phyloP scores from a whole-genome alignment of 2,888 invertebrate species.

The Erpobdella octoculata region DNA sequence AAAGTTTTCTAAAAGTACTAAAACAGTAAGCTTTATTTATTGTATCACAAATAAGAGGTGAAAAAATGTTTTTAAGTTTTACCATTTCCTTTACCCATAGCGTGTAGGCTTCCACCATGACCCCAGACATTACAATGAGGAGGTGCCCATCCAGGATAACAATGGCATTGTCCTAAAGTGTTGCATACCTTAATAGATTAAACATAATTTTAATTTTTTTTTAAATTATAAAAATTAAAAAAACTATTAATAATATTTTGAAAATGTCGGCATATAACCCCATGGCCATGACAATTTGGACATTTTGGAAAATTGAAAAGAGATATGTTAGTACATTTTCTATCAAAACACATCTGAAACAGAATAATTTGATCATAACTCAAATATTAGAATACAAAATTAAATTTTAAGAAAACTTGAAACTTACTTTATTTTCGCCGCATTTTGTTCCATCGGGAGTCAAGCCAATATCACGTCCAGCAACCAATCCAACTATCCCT shows the following conservation, averaged over 20 bases:
- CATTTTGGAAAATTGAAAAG: conserved; percentile 4
- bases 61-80: too few species aligned
- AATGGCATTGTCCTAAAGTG: conserved; percentile 84
- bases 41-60: too few species aligned
- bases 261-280: neutral
- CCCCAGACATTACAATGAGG: conserved; percentile 78
- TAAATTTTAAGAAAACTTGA: neutral
- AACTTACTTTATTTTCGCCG: neutral
- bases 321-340: neutral
- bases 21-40: too few species aligned
- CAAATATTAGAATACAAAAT: neutral
- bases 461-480: conserved; percentile 8
- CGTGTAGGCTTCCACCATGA: conserved; percentile 78
- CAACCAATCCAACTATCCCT: too few species aligned
- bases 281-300: neutral
- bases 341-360: neutral
- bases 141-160: conserved; percentile 78
- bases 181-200: conserved; percentile 65
- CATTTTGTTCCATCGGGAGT: conserved; percentile 8
- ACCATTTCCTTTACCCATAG: too few species aligned
- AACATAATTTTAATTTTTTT: neutral
- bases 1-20: too few species aligned
- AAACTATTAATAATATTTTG: neutral
- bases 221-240: neutral
- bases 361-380: neutral